Base-by-base conservation (phyloP, 2,888 invertebrate species). In the Drosophila cognata region DNA sequence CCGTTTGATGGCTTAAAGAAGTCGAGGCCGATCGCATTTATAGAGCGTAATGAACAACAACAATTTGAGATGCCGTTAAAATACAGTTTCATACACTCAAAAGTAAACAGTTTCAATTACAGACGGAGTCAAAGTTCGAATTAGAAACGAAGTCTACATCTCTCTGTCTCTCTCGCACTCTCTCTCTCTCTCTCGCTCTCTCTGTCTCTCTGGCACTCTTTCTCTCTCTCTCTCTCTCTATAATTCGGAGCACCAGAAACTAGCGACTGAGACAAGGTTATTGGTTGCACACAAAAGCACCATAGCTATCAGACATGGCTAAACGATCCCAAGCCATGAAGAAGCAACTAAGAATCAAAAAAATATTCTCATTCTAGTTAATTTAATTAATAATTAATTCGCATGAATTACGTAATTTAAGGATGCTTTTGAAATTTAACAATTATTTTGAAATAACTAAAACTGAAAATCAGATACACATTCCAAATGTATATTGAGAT, bases 1-100 rank as follows among this genome's bases (percentile, higher is more conserved):
- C 74, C 71, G 77, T 82, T 70, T 66, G 62, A 66, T 18, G 36
- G 16, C 29, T 4, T 8, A 50, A 25, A 46, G 25, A 13, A 52
- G 74, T 70, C 67, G 79, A 75, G 75, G 75, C 71, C 80, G 66
- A 38, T 52, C 64, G 78, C 77, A 77, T 80, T 84, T 85, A 85
- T 76, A 70, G 52, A 78, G 78, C 82, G 75, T 82, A 80, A 72
- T 84, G 75, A 56, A 61, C 68, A 61, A 52, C 53, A 21, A 46
- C 43, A 60, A 50, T 66, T 61, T 36, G 59, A 21, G 7, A 31
- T 58, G 50, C 65, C 74, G 63, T 67, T 64, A 71, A 64, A 38
- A 51, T 38, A 33, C 60, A 50, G n/a, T 11, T 35, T 8, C 43
- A 58, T 56, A 33, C 25, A 33, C n/a, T 60, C 11, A 16, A 52